Conservation (phyloP, 2,888 invertebrate genomes). For the Cryptosula pallasiana region DNA sequence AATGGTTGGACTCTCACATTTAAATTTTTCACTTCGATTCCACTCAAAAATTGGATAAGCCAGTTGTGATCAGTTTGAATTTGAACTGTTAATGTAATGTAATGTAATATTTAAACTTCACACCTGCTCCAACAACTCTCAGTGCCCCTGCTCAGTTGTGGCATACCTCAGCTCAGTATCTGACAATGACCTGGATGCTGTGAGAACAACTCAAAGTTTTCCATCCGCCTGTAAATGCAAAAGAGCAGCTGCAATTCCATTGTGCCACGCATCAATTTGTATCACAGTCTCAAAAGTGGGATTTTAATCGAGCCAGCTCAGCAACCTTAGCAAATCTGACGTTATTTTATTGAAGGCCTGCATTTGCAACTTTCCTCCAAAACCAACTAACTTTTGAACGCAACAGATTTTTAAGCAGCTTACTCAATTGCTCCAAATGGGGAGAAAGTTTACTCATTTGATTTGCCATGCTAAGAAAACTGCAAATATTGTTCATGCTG, state of each 20-base stretch:
- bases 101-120: slow-evolving; percentile 31
- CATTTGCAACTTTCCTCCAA: slow-evolving; percentile 28
- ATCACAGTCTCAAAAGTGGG: slow-evolving; percentile 20
- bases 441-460: slow-evolving; percentile 28
- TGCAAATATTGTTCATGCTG: slow-evolving; percentile 26
- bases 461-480: slow-evolving; percentile 28
- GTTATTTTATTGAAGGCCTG: slow-evolving; percentile 26
- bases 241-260: slow-evolving; percentile 29
- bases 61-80: slow-evolving; percentile 34
- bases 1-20: slow-evolving; percentile 29
- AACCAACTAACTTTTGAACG: slow-evolving; percentile 24
- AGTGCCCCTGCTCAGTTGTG: slow-evolving; percentile 32
- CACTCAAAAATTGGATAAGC: slow-evolving; percentile 26
- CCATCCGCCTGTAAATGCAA: slow-evolving; percentile 25
- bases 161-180: slow-evolving; percentile 31
- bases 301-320: slow-evolving; percentile 27
- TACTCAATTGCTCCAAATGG: slow-evolving; percentile 22
- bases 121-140: slow-evolving; percentile 31
- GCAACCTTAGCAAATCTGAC: background rate
- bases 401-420: slow-evolving; percentile 26
- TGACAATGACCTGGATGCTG: slow-evolving; percentile 33
- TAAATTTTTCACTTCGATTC: slow-evolving; percentile 29
- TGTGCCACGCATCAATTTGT: slow-evolving; percentile 26
- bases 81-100: slow-evolving; percentile 29
- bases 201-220: slow-evolving; percentile 31